A percentile compares a stretch with the other conserved stretches of the same genome.
Evolutionary conservation across 1,140 invertebrate species (phyloP).

Genomic region (Drosophila tani): DNA sequence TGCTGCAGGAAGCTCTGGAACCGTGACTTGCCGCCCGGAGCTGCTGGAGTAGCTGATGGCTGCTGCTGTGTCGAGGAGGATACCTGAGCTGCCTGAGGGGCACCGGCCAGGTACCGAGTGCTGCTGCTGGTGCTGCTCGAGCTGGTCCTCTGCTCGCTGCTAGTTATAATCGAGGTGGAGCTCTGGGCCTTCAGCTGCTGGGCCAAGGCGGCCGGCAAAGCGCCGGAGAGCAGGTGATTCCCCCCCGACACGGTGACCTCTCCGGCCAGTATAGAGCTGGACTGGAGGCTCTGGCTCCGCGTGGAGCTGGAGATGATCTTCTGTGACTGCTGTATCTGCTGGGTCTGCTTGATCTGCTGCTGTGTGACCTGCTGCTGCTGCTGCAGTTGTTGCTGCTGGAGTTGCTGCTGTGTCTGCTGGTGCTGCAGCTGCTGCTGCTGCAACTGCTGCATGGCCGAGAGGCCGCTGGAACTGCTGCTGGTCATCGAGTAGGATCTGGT

Average conservation of each 20-base stretch:
- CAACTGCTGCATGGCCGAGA: constrained; percentile 9
- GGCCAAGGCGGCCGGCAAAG: constrained; percentile 41
- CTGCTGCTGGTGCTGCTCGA: constrained; percentile 55
- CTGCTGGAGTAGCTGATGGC: background rate
- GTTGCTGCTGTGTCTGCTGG: constrained; percentile 16
- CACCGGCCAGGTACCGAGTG: constrained; percentile 49
- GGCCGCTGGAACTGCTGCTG: constrained; percentile 56
- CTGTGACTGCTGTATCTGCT: constrained; percentile 44
- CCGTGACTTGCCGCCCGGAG: constrained; percentile 59
- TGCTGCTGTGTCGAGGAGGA: background rate
- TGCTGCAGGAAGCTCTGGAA: constrained; percentile 84
- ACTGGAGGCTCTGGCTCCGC: constrained; percentile 81
- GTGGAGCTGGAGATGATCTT: constrained; percentile 78
- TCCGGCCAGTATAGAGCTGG: constrained; percentile 66
- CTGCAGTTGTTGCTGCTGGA: constrained; percentile 4
- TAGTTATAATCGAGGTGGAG: constrained; percentile 79
- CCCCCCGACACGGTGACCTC: constrained; percentile 48
- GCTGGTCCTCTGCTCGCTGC: constrained; percentile 74
- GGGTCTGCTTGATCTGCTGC: constrained; percentile 32
- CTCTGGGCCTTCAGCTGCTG: constrained; percentile 82
- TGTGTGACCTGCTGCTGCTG: constrained; percentile 17
- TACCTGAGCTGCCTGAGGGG: background rate
- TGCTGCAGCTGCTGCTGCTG: constrained; percentile 12
- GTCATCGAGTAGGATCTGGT: constrained; percentile 75
- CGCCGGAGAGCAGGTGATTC: constrained; percentile 31